phyloP scores from a whole-genome alignment of 2,113 vertebrate genomes.

The Cyphomyrus plagiostoma region DNA sequence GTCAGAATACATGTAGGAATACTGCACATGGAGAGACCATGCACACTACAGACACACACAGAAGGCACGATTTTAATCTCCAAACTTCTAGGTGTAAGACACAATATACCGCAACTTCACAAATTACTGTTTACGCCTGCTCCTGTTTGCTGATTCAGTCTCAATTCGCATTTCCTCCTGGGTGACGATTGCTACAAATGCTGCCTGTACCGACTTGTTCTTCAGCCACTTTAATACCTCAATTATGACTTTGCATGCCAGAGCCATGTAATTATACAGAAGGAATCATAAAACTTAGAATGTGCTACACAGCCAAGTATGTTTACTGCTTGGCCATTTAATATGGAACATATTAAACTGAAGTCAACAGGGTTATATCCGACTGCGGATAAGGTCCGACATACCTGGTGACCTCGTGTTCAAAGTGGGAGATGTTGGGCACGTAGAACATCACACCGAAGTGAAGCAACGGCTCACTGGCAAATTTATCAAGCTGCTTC shows the following conservation, averaged over 20 bases:
- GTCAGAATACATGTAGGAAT: neutral
- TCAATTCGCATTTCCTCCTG: neutral
- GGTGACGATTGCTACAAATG: neutral
- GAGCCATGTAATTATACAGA: neutral
- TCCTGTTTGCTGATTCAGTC: neutral
- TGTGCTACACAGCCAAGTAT: neutral
- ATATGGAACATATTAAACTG: neutral
- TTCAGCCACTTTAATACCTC: neutral
- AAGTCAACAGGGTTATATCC: neutral
- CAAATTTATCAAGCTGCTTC: constrained; percentile 97
- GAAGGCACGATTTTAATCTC: neutral
- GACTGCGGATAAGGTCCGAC: neutral
- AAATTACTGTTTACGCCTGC: neutral
- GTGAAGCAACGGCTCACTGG: constrained; percentile 86
- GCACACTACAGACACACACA: neutral
- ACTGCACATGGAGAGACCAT: neutral
- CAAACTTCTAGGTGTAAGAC: neutral
- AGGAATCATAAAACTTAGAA: neutral
- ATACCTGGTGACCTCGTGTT: constrained; percentile 90
- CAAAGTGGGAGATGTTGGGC: constrained; percentile 78
- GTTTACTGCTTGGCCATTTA: neutral
- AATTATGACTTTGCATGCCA: neutral
- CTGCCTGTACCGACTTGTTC: neutral
- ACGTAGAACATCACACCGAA: constrained; percentile 98
- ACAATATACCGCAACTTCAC: neutral